Evolutionary conservation across 2,888 invertebrate genomes (phyloP), one percentile per base, ranked within the genome.

Genomic region (Hemithea aestivaria): DNA sequence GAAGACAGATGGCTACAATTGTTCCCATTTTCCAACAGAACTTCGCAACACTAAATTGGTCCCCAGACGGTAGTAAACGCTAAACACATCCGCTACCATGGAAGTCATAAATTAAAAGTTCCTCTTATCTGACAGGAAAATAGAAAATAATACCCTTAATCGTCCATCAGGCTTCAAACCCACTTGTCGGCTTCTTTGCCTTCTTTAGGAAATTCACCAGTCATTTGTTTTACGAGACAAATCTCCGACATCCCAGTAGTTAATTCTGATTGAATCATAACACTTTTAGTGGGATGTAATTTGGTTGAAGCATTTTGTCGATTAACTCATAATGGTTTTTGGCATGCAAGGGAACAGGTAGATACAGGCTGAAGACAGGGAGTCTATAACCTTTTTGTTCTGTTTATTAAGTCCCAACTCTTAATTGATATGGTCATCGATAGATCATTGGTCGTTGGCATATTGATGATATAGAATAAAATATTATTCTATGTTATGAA

Each of bases 261-360:
- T 45, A 39, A 47, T 42, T 43, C 36, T 43, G 47, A 47, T 45
- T 52, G 35, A 45, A 36, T 34, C 36, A 51, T 45, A 42, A 40
- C 37, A 45, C 28, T 32, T 39, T 47, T 42, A 40, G 46, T 42
- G 34, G 45, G 45, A 35, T 25, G 56, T 52, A 40, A 40, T 37
- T 46, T 29, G 35, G 39, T 43, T 41, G 28, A 29, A 22, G 9
- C 48, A 59, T 56, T 58, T 56, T 47, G 57, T 57, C 63, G 64
- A 64, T 61, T 52, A 32, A n/a, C n/a, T 23, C 27, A 35, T 39
- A 38, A 29, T 55, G 43, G 46, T 53, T 52, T 48, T 53, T n/a
- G n/a, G 53, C 65, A 58, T 56, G 50, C 51, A 49, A 46, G 58
- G 60, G 59, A 56, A 58, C 10, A 10, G 10, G n/a, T n/a, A n/a